phyloP scores from a whole-genome alignment of 2,113 vertebrate species.

The Tinamus guttatus region DNA sequence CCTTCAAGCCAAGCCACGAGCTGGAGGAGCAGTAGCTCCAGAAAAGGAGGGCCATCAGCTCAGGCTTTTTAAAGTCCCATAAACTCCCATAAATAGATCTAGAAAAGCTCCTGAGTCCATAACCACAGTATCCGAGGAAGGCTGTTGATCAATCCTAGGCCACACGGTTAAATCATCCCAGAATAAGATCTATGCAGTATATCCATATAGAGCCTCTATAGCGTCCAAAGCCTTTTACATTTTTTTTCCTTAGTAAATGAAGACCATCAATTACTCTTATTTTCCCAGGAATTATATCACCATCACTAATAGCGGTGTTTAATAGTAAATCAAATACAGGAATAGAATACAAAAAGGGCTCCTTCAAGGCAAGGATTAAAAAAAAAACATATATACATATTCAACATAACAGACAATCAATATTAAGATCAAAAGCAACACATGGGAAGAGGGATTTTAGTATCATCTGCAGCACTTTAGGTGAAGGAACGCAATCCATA shows the following conservation, averaged over 20 bases:
- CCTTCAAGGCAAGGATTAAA: slow-evolving; percentile 34
- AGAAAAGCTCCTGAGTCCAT: neutral
- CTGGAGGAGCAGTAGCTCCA: neutral
- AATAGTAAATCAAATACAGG: slow-evolving; percentile 47
- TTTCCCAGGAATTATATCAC: neutral
- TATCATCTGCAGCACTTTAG: slow-evolving; percentile 1
- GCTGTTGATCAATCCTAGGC: neutral
- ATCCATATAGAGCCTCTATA: neutral
- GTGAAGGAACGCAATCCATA: neutral
- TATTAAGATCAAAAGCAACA: slow-evolving; percentile 3
- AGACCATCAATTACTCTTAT: neutral
- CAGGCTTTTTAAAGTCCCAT: neutral
- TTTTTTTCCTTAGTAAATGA: neutral
- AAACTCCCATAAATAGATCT: neutral
- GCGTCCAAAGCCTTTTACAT: neutral
- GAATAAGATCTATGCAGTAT: neutral
- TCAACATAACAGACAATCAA: slow-evolving; percentile 28
- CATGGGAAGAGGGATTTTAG: neutral
- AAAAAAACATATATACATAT: slow-evolving; percentile 58
- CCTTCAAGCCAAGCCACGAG: neutral
- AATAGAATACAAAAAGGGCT: slow-evolving; percentile 52
- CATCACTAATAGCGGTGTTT: slow-evolving; percentile 43
- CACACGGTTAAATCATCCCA: neutral
- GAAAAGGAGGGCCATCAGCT: neutral
- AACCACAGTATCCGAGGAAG: neutral